phyloP scores from a whole-genome alignment of 2,888 invertebrate species.

The Andrena chrysosceles region DNA sequence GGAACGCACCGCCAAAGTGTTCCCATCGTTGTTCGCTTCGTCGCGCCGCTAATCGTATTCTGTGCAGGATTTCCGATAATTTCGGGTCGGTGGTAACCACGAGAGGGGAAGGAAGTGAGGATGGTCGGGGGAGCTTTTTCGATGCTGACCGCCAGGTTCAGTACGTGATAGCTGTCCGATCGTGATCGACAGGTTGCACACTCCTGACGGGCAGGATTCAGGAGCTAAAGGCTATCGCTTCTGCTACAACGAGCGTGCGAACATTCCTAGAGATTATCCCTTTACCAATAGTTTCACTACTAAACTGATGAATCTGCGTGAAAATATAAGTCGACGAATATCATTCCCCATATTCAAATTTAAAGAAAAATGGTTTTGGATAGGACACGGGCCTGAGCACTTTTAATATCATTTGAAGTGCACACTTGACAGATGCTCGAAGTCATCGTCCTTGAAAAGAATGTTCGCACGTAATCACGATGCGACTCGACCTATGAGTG shows the following conservation, averaged over 20 bases:
- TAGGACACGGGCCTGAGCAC: too few relatives aligned
- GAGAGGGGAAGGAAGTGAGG: conserved; percentile 18
- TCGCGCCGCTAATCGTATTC: conserved; percentile 30
- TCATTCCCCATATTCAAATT: too few relatives aligned
- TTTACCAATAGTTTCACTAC: too few relatives aligned
- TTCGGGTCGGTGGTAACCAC: background rate
- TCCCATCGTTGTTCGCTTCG: background rate
- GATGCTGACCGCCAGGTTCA: background rate
- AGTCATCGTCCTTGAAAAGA: too few relatives aligned
- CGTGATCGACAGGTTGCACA: conserved; percentile 5
- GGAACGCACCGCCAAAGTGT: background rate
- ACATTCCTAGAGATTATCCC: too few relatives aligned
- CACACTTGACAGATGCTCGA: too few relatives aligned
- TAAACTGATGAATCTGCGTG: too few relatives aligned
- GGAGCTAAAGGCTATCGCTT: background rate
- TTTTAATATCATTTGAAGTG: too few relatives aligned
- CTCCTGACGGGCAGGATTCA: conserved; percentile 25
- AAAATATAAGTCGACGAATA: too few relatives aligned
- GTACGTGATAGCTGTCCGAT: conserved; percentile 25
- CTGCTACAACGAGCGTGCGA: background rate
- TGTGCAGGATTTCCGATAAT: background rate
- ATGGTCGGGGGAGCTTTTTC: conserved; percentile 12
- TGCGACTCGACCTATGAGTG: too few relatives aligned
- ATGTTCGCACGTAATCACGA: too few relatives aligned
- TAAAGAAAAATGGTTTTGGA: too few relatives aligned